Base-by-base conservation (phyloP, 1,140 invertebrate genomes). In the Doryteuthis pealeii region DNA sequence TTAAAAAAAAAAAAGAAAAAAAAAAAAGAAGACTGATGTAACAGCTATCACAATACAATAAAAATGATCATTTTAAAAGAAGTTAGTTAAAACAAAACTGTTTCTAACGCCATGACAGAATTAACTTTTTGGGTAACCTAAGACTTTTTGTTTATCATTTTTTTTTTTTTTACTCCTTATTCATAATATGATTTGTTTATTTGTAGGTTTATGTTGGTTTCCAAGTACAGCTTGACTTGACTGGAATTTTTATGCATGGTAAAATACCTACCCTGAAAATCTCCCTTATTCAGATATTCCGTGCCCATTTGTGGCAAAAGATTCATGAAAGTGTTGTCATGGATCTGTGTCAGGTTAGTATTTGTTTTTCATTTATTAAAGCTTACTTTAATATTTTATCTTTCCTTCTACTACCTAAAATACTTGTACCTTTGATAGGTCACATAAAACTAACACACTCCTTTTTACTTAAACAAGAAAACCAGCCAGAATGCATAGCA, bases 231-330 rank as follows among this genome's bases (percentile, higher is more conserved):
- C 90, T 99, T 73, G 98, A 99, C 91, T 90, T 99, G 82, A 99
- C 98, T 32, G 98, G 98, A 76, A 99, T 99, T 85, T 99, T 99
- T 90, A 99, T 99, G 98, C 98, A 99, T 85, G 98, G 98, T 80
- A 99, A 99, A 90, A 99, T 99, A 82, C 98, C 98, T 8, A 99
- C 98, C 0, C 88, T 99, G 67, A 99, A 99, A 87, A 99, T 99
- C 81, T 99, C 98, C 0, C 90, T 99, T 4, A 99, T 99, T 89
- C 98, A 99, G 89, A 99, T 99, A 77, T 99, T 99, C 91, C 91
- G 98, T 79, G 98, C 97, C 89, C 97, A 99, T 88, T 97, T 99
- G 90, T 99, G 98, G 98, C 98, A 99, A 88, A 99, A 99, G 86
- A 97, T 99, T 62, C 98, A 99, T 87, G 98, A 99, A 85, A 98